These are phyloP conservation scores for Solenodon paradoxus DNA, from an alignment of 2,113 vertebrate species.

Conservation along the genomic window DNA sequence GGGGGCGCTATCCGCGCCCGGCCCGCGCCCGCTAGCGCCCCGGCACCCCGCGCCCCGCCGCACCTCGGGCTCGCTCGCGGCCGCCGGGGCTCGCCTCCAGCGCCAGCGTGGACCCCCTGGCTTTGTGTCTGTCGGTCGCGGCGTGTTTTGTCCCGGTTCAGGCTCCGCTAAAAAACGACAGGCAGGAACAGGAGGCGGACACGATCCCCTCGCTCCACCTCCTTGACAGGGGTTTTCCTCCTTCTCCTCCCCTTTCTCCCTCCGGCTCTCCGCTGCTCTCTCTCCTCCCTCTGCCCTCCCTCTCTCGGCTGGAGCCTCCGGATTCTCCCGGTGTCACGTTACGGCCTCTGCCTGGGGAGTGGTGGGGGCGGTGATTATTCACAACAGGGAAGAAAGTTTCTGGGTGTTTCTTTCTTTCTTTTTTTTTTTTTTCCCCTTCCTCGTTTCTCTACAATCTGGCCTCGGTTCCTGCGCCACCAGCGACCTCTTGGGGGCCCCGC, in stretches of 20 bases:
- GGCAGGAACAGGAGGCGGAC: slow-evolving; percentile 76
- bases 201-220: slow-evolving; percentile 73
- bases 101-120: slow-evolving; percentile 72
- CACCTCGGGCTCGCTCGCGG: slow-evolving; percentile 57
- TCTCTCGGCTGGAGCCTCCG: slow-evolving; percentile 11
- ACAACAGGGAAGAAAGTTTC: slow-evolving; percentile 71
- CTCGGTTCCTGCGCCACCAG: slow-evolving; percentile 70
- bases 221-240: slow-evolving; percentile 69
- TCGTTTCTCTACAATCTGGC: not conserved
- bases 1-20: not conserved
- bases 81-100: slow-evolving; percentile 61
- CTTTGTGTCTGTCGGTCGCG: slow-evolving; percentile 64
- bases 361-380: not conserved
- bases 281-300: slow-evolving; percentile 62
- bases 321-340: slow-evolving; percentile 65
- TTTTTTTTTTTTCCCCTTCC: not conserved
- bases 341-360: slow-evolving; percentile 47
- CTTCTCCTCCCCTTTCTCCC: slow-evolving; percentile 43
- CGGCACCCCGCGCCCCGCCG: slow-evolving; percentile 22
- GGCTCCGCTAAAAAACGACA: slow-evolving; percentile 53
- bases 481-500: slow-evolving; percentile 75
- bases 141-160: slow-evolving; percentile 64
- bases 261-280: slow-evolving; percentile 21
- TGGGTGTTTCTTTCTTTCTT: not conserved
- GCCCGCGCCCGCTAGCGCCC: slow-evolving; percentile 28